Base-by-base conservation (phyloP, 2,888 invertebrate genomes). In the Elmis aenea region DNA sequence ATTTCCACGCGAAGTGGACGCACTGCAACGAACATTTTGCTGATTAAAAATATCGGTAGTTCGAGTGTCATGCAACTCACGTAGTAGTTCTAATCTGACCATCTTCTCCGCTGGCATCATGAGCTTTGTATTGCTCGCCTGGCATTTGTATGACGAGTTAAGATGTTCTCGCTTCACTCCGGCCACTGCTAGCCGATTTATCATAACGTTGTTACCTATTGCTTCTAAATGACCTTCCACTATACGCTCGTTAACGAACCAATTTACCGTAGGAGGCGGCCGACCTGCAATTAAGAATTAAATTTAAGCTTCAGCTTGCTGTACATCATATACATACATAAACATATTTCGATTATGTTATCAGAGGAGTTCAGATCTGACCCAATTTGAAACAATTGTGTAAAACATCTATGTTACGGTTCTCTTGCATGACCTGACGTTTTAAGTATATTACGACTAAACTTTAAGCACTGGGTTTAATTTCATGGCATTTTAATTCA, bases 81-180 rank as follows among this genome's bases (percentile, higher is more conserved):
- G 70, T 61, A 86, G 77, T 74, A 91, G 79, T 66, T 90, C 89
- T 54, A 90, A 74, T 54, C 85, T 76, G 52, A 90, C 85, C 48
- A 81, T 83, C 63, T 85, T 83, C 66, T 90, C 88, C 36, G 83
- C 77, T 1, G 91, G 88, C 61, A 83, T 80, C 64, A 85, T 86
- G 42, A 90, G 77, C 65, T 89, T 85, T 25, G 90, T 90, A 64
- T 91, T 91, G 38, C 84, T 81, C 6, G 90, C 90, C 66, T 87
- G 82, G 63, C 91, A 91, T 65, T 85, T 87, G 72, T 84, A 90
- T 16, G 87, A 86, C 22, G 86, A 85, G 67, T 90, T 89, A 38
- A 89, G 75, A 53, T 89, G 83, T 42, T 78, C 79, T 48, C 90
- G 74, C 49, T 76, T 79, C 34, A 91, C 75, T 48, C 80, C 77